Percentiles rank a stretch among this genome's conserved stretches.
phyloP scores from a whole-genome alignment of 1,140 invertebrate species.

The Aradophagus sp. region DNA sequence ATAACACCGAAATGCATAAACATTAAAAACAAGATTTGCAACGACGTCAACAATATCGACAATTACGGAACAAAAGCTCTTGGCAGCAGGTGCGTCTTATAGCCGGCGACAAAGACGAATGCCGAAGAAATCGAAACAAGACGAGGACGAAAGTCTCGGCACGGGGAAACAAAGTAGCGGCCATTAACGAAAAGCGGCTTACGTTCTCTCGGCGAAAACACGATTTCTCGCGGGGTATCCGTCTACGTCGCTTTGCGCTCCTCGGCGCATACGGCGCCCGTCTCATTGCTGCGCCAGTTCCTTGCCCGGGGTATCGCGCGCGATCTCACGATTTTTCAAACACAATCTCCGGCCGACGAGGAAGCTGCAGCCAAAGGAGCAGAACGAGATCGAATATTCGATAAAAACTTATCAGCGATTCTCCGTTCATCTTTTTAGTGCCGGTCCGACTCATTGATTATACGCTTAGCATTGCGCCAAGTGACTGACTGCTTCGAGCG shows the following conservation, averaged over 20 bases:
- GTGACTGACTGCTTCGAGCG: too few relatives aligned
- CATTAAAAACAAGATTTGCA: too few relatives aligned
- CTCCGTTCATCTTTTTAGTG: slow-evolving; percentile 17
- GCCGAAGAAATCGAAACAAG: slow-evolving; percentile 28
- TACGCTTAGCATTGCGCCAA: too few relatives aligned
- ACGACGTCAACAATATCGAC: too few relatives aligned
- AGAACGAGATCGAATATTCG: slow-evolving; percentile 26
- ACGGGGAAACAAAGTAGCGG: slow-evolving; percentile 30
- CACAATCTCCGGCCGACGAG: too few relatives aligned
- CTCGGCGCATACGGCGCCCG: slow-evolving; percentile 1
- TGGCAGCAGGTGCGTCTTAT: too few relatives aligned
- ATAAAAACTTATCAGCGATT: slow-evolving; percentile 37
- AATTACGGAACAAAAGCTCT: too few relatives aligned
- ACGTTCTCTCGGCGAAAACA: slow-evolving; percentile 28
- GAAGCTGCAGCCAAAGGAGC: too few relatives aligned
- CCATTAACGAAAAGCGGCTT: slow-evolving; percentile 45
- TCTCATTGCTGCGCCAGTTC: slow-evolving; percentile 37
- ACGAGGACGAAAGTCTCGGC: slow-evolving; percentile 8
- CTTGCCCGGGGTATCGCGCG: slow-evolving; percentile 25
- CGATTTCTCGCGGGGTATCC: too few relatives aligned
- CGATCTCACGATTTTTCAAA: slow-evolving; percentile 33
- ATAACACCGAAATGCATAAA: too few relatives aligned
- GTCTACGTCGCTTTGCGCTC: too few relatives aligned
- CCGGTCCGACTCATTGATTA: too few relatives aligned
- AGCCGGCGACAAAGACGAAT: slow-evolving; percentile 27